Evolutionary conservation across 2,888 invertebrate genomes (phyloP).

Genomic region (Athrips mouffetella): DNA sequence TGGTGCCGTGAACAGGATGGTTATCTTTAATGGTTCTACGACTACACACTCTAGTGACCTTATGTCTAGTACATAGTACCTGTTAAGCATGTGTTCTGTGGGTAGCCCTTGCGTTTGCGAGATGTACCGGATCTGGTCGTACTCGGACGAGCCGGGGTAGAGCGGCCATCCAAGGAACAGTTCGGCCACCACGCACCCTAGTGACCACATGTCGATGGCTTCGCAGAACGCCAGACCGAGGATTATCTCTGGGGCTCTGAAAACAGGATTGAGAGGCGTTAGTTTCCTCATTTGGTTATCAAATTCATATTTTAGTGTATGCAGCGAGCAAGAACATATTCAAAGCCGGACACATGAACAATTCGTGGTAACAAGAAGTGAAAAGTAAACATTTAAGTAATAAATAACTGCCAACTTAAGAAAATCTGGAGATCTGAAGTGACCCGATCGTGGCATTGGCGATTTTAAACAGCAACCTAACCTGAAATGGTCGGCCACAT

Average conservation of each 20-base stretch:
- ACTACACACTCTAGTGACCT: not conserved
- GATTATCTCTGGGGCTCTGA: constrained; percentile 96
- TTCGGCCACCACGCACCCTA: constrained; percentile 99
- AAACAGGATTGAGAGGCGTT: not conserved
- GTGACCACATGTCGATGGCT: constrained; percentile 99
- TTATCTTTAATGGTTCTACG: not conserved
- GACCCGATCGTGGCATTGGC: no score
- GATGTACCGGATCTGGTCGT: constrained; percentile 98
- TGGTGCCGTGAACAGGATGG: no score
- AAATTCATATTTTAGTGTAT: no score
- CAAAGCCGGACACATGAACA: no score
- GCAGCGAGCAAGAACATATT: no score
- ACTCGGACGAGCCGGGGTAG: constrained; percentile 99
- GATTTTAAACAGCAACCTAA: no score
- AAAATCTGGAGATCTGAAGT: no score
- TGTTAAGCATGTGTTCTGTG: constrained; percentile 98
- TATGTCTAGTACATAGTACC: constrained; percentile 70
- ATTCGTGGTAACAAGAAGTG: no score
- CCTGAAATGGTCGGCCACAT: no score
- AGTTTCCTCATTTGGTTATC: no score
- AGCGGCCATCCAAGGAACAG: constrained; percentile 99
- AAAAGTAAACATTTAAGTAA: no score
- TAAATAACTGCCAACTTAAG: no score
- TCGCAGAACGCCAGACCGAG: constrained; percentile 99
- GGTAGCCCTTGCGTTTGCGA: constrained; percentile 98